Conservation (phyloP, 2,888 invertebrate genomes). For the Apodemia duryi region DNA sequence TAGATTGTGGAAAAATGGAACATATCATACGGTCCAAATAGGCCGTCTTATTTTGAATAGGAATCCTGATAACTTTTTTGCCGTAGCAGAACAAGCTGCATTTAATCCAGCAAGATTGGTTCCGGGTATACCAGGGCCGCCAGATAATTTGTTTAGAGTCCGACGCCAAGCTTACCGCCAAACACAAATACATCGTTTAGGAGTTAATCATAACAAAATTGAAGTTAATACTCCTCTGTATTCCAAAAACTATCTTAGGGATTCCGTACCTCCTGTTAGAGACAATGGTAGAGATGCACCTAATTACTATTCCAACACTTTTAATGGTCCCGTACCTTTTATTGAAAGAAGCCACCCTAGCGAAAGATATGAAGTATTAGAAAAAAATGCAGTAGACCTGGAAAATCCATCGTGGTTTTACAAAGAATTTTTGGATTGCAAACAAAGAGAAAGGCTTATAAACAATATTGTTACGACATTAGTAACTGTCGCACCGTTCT, state of each 20-base stretch:
- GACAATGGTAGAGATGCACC: constrained; percentile 92
- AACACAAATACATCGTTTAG: constrained; percentile 53
- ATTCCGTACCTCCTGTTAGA: constrained; percentile 81
- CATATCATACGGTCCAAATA: constrained; percentile 46
- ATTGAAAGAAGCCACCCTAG: constrained; percentile 35
- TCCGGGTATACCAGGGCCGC: constrained; percentile 57
- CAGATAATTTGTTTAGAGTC: constrained; percentile 47
- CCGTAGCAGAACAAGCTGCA: constrained; percentile 45
- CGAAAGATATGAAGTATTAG: constrained; percentile 36
- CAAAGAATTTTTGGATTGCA: constrained; percentile 47
- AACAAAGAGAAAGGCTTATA: constrained; percentile 33
- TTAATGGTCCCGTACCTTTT: too few relatives aligned
- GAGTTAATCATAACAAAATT: constrained; percentile 50
- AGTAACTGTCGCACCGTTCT: constrained; percentile 52
- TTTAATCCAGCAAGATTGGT: constrained; percentile 55
- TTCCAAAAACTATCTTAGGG: constrained; percentile 46
- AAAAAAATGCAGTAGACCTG: constrained; percentile 45
- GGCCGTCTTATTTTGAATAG: constrained; percentile 48
- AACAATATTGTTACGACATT: constrained; percentile 33
- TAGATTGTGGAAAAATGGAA: constrained; percentile 54
- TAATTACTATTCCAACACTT: constrained; percentile 85
- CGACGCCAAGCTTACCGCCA: constrained; percentile 48
- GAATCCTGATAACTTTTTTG: constrained; percentile 50
- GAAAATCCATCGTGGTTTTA: constrained; percentile 87
- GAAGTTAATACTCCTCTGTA: constrained; percentile 50